phyloP scores from a whole-genome alignment of 2,797 vertebrate genomes.

The Echiichthys vipera region DNA sequence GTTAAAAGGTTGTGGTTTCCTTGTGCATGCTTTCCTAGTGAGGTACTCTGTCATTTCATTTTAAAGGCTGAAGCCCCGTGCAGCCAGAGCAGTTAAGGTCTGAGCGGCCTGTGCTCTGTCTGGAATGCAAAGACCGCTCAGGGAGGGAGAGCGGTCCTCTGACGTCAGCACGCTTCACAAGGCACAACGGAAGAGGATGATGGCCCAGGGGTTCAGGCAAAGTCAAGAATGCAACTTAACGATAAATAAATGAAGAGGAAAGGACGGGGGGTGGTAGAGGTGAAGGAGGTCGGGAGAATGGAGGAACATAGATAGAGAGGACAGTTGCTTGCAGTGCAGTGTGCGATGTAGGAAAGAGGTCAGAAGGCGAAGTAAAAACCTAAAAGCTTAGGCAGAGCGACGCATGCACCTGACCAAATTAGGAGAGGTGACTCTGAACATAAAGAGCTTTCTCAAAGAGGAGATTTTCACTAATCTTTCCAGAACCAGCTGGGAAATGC shows the following conservation, averaged over 20 bases:
- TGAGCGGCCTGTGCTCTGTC: slow-evolving; percentile 28
- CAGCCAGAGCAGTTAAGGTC: slow-evolving; percentile 7
- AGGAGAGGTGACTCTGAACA: slow-evolving; percentile 10
- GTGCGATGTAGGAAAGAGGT: slow-evolving; percentile 10
- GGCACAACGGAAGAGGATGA: slow-evolving; percentile 22
- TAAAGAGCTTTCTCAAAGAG: not conserved
- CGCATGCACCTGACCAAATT: slow-evolving; percentile 35
- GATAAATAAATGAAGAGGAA: slow-evolving; percentile 9
- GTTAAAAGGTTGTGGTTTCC: too few relatives aligned
- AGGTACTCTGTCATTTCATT: not conserved
- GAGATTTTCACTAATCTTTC: not conserved
- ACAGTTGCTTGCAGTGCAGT: not conserved
- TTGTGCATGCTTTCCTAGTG: not conserved
- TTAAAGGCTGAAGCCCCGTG: accelerated
- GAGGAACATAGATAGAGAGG: not conserved
- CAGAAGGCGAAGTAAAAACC: slow-evolving; percentile 12
- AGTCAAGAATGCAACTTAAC: slow-evolving; percentile 25
- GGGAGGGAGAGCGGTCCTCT: slow-evolving; percentile 28
- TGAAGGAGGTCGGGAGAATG: not conserved
- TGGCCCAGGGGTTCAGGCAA: slow-evolving; percentile 31
- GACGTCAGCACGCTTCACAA: slow-evolving; percentile 54
- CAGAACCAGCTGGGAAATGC: not conserved
- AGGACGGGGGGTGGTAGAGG: not conserved
- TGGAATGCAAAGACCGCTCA: slow-evolving; percentile 49
- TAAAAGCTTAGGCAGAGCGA: not conserved